Conservation (phyloP, 2,797 vertebrate genomes). For the Poliocrania exsul region DNA sequence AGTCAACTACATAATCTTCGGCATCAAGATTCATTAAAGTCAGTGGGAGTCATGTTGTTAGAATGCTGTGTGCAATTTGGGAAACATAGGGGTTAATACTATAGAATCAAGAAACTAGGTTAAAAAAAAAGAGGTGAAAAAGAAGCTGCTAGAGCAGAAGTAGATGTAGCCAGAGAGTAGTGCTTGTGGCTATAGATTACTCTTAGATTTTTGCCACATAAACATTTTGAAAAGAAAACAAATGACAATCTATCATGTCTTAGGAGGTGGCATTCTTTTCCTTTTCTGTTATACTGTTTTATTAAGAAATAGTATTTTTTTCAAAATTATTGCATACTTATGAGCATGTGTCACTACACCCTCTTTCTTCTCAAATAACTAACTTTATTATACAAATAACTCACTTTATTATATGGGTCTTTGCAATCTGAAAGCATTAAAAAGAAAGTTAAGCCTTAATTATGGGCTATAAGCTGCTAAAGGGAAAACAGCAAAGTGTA, state of each 20-base stretch:
- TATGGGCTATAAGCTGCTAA: conserved; percentile 48
- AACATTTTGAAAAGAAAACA: conserved; percentile 42
- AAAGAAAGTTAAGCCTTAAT: conserved; percentile 64
- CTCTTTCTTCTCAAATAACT: conserved; percentile 46
- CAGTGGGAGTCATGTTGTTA: conserved; percentile 24
- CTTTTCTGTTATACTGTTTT: background rate
- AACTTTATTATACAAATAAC: conserved; percentile 36
- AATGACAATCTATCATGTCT: conserved; percentile 31
- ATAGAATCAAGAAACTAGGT: background rate
- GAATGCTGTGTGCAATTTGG: background rate
- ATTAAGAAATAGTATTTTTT: conserved; percentile 29
- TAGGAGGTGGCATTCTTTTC: background rate
- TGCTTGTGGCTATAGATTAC: conserved; percentile 45
- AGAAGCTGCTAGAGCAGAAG: background rate
- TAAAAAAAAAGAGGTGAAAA: background rate
- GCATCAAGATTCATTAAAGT: conserved; percentile 67
- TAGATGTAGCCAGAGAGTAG: background rate
- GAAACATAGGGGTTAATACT: conserved; percentile 48
- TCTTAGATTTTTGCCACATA: conserved; percentile 16
- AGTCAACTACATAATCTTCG: conserved; percentile 67
- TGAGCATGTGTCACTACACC: background rate
- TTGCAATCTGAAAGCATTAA: conserved; percentile 53
- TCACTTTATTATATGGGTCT: background rate
- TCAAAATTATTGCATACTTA: background rate
- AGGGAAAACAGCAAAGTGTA: conserved; percentile 41